Evolutionary conservation across 1,140 invertebrate species (phyloP).

Genomic region (Drosophila murphyi): DNA sequence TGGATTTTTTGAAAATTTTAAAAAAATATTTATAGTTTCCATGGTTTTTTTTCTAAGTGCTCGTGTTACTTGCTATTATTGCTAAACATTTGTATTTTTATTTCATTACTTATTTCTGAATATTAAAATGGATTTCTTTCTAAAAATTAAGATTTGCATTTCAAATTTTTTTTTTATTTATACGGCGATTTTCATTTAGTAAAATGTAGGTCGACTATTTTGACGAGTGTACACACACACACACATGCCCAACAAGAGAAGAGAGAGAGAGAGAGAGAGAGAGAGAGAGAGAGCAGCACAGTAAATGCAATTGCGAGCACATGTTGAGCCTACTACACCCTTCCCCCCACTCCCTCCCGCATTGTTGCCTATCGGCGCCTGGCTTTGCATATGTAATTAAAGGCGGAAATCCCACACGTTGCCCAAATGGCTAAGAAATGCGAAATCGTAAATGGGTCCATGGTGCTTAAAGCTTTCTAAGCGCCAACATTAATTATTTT

Average conservation of each 20-base stretch:
- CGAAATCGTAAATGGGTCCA: conserved; percentile 36
- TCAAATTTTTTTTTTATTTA: too few relatives aligned
- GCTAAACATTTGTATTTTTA: too few relatives aligned
- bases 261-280: not conserved
- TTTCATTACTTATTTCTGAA: too few relatives aligned
- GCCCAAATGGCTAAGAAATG: conserved; percentile 61
- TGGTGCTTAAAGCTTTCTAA: conserved; percentile 50
- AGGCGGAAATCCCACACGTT: conserved; percentile 24
- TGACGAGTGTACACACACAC: not conserved
- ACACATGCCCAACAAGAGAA: too few relatives aligned
- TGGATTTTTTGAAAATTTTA: too few relatives aligned
- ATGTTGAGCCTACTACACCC: conserved; percentile 27
- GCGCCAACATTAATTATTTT: conserved; percentile 73
- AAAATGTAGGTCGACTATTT: too few relatives aligned
- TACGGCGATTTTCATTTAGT: too few relatives aligned
- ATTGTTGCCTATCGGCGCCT: conserved; percentile 6
- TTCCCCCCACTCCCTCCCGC: not conserved
- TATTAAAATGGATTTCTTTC: too few relatives aligned
- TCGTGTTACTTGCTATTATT: too few relatives aligned
- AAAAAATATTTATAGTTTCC: too few relatives aligned
- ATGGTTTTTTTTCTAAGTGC: too few relatives aligned
- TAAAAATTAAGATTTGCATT: too few relatives aligned
- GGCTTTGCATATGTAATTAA: conserved; percentile 68
- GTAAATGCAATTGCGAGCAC: conserved; percentile 55
- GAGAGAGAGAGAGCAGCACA: not conserved